phyloP scores from a whole-genome alignment of 2,113 vertebrate genomes.

The Pelusios castaneus region DNA sequence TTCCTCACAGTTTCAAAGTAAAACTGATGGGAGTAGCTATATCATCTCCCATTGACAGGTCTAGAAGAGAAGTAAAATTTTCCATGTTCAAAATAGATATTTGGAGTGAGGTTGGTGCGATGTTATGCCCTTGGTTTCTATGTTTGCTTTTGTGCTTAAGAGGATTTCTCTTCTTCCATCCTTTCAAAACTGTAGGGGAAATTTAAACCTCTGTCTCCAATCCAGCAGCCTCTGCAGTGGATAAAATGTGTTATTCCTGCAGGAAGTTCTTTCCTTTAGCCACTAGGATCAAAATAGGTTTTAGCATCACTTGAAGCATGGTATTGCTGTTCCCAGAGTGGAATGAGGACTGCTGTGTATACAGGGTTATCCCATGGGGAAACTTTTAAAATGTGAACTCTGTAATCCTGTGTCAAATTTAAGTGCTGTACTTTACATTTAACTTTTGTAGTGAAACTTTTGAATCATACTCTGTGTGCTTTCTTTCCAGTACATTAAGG shows the following conservation, averaged over 20 bases:
- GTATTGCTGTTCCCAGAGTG: not conserved
- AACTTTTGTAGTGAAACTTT: not conserved
- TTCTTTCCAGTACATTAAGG: not conserved
- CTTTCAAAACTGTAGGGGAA: not conserved
- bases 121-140: not conserved
- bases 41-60: not conserved
- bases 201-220: not conserved
- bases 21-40: not conserved
- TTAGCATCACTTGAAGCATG: not conserved
- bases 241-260: not conserved
- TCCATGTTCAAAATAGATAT: not conserved
- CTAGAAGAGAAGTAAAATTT: not conserved
- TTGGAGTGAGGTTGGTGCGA: not conserved
- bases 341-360: not conserved
- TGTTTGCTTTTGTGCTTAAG: not conserved
- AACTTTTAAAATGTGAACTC: not conserved
- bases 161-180: not conserved
- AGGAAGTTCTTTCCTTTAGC: not conserved
- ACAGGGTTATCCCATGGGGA: not conserved
- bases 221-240: not conserved
- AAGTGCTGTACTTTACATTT: not conserved
- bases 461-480: accelerated
- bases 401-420: not conserved
- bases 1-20: not conserved
- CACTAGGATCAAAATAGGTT: not conserved